Evolutionary conservation across 2,797 vertebrate species (phyloP), one percentile per base, ranked within the genome.

Genomic region (Picus viridis): DNA sequence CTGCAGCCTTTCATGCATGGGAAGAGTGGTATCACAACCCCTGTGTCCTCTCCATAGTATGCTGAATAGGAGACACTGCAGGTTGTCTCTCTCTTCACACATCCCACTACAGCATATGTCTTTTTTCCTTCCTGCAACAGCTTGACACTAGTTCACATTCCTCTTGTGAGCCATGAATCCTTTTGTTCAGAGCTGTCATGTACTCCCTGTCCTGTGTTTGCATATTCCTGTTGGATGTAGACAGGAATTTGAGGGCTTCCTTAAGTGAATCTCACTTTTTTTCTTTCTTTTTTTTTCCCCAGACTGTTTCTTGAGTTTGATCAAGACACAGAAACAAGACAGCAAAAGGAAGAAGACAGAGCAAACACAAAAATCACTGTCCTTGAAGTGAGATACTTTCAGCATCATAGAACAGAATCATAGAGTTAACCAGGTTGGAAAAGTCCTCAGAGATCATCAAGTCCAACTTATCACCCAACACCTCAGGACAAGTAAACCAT

Each of bases 81-180:
- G 58, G 23, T 83, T 94, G 59, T 94, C 58, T 24, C 61, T 83
- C 53, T 88, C 47, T 90, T 96, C 45, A 85, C 71, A 92, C 75
- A 45, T 95, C 77, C 90, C 72, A 73, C 90, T 76, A 27, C 8
- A 94, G 63, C 90, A 90, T 83, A 83, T 88, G 88, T 43, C 19
- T 54, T 53, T 83, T 85, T 88, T 86, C 84, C 71, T 87, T 79
- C 72, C 53, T 79, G 57, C 58, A 78, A 27, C 68, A 85, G 57
- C 58, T 57, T 90, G 61, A 49, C 65, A 45, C 74, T 57, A 32
- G 29, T 47, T 41, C 57, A 39, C 22, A 19, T 77, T 64, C 18
- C 5, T 67, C 62, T 80, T 77, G 39, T 83, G 27, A 92, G 49
- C 26, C 64, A 30, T 39, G 56, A 53, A 89, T 87, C 29, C 45